Conservation (phyloP, 2,888 invertebrate species). For the Tipula lateralis region DNA sequence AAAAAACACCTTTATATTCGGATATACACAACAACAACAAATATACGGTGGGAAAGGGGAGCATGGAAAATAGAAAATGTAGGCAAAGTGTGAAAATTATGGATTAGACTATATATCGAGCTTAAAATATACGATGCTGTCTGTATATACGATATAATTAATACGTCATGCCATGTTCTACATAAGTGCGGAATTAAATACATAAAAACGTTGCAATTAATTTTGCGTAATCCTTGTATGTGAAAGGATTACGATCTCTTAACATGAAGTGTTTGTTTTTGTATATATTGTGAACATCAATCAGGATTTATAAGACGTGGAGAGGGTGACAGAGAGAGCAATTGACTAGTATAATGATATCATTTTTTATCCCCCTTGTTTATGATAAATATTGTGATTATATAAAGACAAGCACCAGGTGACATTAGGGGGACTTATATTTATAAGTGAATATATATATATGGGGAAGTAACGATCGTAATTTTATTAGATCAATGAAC, state of each 20-base stretch:
- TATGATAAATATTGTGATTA: not conserved
- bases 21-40: not conserved
- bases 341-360: not conserved
- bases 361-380: not conserved
- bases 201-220: not conserved
- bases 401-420: not conserved
- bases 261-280: conserved; percentile 11
- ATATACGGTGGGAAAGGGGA: not conserved
- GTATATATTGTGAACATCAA: not conserved
- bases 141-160: too few species aligned
- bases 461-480: too few species aligned
- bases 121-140: not conserved
- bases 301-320: not conserved
- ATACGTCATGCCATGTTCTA: conserved; percentile 11
- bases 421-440: not conserved
- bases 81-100: not conserved
- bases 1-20: not conserved
- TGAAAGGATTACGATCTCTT: conserved; percentile 4
- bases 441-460: too few species aligned
- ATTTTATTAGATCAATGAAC: too few species aligned
- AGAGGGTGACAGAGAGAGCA: not conserved
- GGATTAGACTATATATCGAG: not conserved
- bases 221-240: conserved; percentile 24
- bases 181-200: not conserved
- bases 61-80: not conserved